A percentile compares a stretch with the other conserved stretches of the same genome.
Evolutionary conservation across 2,888 invertebrate genomes (phyloP).

Genomic region (Drosophila lacicola): DNA sequence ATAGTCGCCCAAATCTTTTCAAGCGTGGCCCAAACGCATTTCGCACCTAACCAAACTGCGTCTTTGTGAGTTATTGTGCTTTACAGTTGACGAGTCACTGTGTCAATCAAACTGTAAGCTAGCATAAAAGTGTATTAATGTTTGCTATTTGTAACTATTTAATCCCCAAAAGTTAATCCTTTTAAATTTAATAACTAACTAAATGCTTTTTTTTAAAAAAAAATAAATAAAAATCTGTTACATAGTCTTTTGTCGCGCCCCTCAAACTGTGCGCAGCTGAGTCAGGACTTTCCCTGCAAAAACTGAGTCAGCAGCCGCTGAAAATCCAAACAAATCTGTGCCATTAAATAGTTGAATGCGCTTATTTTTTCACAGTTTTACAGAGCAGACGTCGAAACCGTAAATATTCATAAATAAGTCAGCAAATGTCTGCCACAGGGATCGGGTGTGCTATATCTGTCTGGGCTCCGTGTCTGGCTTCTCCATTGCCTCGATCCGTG

Average conservation of each 20-base stretch:
- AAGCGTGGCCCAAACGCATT: constrained; percentile 12
- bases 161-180: no score
- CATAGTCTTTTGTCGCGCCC: not conserved
- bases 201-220: no score
- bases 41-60: not conserved
- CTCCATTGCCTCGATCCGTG: constrained; percentile 27
- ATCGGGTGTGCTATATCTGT: constrained; percentile 5
- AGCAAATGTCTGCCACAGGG: constrained; percentile 23
- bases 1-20: not conserved
- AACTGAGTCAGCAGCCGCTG: constrained; percentile 28
- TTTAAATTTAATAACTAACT: no score
- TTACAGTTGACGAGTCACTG: not conserved
- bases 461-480: constrained; percentile 19
- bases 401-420: constrained; percentile 50
- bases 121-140: no score
- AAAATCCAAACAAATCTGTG: constrained; percentile 22
- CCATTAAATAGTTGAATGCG: constrained; percentile 34
- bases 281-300: constrained; percentile 19
- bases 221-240: no score
- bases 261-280: constrained; percentile 12
- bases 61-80: not conserved
- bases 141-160: no score
- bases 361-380: constrained; percentile 30
- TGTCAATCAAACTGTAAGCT: not conserved
- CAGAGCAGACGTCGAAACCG: constrained; percentile 19